phyloP scores from a whole-genome alignment of 2,888 invertebrate genomes.

The Oligia fasciuncula region DNA sequence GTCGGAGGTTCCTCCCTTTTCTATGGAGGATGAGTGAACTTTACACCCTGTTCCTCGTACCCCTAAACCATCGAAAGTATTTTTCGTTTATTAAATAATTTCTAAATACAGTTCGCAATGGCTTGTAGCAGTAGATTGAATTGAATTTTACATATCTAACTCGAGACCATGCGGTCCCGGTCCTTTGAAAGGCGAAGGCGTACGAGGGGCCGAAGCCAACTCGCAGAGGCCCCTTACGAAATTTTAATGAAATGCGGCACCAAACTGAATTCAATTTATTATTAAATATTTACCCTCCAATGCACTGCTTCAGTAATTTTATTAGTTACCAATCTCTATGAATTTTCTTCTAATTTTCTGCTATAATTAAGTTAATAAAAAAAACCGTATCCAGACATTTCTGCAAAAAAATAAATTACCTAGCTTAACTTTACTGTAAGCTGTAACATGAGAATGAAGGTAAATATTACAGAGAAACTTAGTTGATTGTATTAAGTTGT shows the following conservation, averaged over 20 bases:
- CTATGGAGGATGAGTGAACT: too few relatives aligned
- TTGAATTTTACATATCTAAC: not conserved
- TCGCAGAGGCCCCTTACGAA: too few relatives aligned
- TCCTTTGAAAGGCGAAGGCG: too few relatives aligned
- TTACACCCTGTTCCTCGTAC: too few relatives aligned
- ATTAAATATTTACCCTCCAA: not conserved
- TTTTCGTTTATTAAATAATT: too few relatives aligned
- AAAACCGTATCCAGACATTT: not conserved
- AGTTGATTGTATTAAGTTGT: constrained; percentile 27
- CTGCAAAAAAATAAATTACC: not conserved
- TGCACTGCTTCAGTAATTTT: not conserved
- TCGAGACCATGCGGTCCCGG: too few relatives aligned
- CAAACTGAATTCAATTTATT: too few relatives aligned
- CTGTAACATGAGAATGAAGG: constrained; percentile 3
- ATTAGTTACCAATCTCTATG: not conserved
- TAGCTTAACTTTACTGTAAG: not conserved
- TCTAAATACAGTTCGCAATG: not conserved
- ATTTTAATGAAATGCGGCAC: too few relatives aligned
- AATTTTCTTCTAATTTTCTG: not conserved
- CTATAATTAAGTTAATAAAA: not conserved
- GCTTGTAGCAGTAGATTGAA: not conserved
- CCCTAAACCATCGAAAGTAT: too few relatives aligned
- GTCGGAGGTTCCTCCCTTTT: too few relatives aligned
- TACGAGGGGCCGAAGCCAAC: too few relatives aligned
- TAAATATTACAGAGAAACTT: constrained; percentile 18